These are phyloP conservation scores for Microctenopoma steveboyesi DNA, from an alignment of 2,797 vertebrate genomes.

Conservation along the genomic window DNA sequence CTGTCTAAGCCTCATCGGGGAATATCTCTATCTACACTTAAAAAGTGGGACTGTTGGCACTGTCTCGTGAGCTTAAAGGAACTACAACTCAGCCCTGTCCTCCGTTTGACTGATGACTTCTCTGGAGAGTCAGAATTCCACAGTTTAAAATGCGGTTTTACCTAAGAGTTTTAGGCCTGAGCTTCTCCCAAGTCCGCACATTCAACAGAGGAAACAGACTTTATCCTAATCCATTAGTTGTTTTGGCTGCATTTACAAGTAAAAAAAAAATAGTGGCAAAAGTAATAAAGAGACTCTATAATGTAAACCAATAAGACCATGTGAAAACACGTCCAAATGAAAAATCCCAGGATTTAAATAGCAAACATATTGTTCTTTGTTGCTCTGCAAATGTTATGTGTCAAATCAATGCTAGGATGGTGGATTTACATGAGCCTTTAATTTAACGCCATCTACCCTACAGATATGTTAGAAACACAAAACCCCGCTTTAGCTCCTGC, in stretches of 20 bases:
- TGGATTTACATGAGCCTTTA: too few relatives aligned
- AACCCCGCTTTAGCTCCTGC: too few relatives aligned
- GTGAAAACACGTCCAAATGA: too few relatives aligned
- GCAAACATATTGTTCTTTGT: too few relatives aligned
- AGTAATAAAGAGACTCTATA: conserved; percentile 3
- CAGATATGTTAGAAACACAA: too few relatives aligned
- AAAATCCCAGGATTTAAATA: too few relatives aligned
- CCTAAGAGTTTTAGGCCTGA: conserved; percentile 32
- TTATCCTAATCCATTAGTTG: conserved; percentile 40
- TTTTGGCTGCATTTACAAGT: conserved; percentile 26
- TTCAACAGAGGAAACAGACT: conserved; percentile 36
- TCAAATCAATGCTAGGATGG: too few relatives aligned
- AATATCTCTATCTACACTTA: conserved; percentile 78
- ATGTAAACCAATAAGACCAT: not conserved
- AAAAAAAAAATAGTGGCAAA: conserved; percentile 23
- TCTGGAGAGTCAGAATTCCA: conserved; percentile 74
- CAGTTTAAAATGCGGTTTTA: conserved; percentile 64
- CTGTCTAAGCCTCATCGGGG: conserved; percentile 75
- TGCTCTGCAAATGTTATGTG: not conserved
- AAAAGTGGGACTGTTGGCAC: conserved; percentile 68
- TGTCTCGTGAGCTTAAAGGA: conserved; percentile 75
- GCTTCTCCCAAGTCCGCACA: conserved; percentile 27
- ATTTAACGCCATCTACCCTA: too few relatives aligned
- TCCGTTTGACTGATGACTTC: conserved; percentile 75
- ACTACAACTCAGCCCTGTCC: conserved; percentile 71